Evolutionary conservation across 2,888 invertebrate genomes (phyloP).

Genomic region (Exocentrus adspersus): DNA sequence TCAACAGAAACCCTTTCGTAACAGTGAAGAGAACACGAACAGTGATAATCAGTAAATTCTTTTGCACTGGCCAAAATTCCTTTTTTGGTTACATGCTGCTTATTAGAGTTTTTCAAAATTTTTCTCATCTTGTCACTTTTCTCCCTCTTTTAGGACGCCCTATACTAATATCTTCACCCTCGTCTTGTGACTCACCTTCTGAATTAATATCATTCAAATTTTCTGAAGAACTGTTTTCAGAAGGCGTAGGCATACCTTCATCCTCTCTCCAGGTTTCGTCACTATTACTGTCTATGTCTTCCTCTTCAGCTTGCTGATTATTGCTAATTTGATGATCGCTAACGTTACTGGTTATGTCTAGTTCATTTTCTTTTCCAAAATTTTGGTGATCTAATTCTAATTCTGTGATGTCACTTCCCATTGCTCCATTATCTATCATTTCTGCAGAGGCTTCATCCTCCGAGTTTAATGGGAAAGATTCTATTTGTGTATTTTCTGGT

Average conservation of each 20-base stretch:
- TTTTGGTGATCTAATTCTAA: no score
- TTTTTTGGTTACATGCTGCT: slow-evolving; percentile 3
- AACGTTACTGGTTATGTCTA: no score
- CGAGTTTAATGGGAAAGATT: no score
- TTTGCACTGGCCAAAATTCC: neutral
- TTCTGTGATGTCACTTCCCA: no score
- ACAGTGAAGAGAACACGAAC: neutral
- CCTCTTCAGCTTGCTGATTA: no score
- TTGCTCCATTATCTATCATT: no score
- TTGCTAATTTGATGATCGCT: no score
- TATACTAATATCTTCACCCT: neutral
- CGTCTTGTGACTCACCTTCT: slow-evolving; percentile 1
- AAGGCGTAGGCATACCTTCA: neutral
- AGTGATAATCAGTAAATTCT: slow-evolving; percentile 2
- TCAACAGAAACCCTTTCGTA: slow-evolving; percentile 1
- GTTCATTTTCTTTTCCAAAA: no score
- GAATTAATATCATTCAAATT: neutral
- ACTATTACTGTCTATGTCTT: no score
- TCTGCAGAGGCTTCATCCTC: no score
- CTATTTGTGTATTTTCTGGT: no score
- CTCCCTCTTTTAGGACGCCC: neutral
- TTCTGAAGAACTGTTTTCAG: neutral
- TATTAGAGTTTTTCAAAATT: slow-evolving; percentile 2
- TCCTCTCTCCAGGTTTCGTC: neutral
- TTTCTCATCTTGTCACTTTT: neutral